Evolutionary conservation across 2,888 invertebrate genomes (phyloP), one percentile per base, ranked within the genome.

Genomic region (Polia nebulosa): DNA sequence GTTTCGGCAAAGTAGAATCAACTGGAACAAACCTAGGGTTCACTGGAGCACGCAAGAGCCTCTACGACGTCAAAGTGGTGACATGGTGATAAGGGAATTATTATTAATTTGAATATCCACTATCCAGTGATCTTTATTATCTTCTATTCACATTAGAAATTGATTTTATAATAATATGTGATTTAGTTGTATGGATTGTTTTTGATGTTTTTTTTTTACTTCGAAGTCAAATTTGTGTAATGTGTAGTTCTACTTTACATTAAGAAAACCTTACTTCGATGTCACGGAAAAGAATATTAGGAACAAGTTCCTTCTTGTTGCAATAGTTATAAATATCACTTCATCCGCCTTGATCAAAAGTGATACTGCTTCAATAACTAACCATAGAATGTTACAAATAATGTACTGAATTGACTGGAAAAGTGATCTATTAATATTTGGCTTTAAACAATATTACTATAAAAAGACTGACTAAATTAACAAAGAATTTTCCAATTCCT

Each of bases 391-490:
- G 34, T 41, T n/a, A 22, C 0, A 34, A 41, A 36, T 52, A 25
- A 39, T 6, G 0, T 20, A 57, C 32, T 51, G 22, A 56, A n/a
- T 49, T 44, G 15, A 71, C n/a, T 59, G 47, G 52, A 52, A 77
- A 55, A 49, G 55, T 65, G 73, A 80, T 80, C 66, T 76, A 71
- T 67, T 60, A 32, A 66, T 27, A 68, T 78, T 82, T 76, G 80
- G 73, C 72, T 81, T 77, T 79, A 79, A 81, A 53, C 44, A 61
- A 70, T 57, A n/a, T 62, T 39, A 58, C 44, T 36, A 47, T 27
- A 45, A 45, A 55, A 82, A 83, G 83, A 83, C 83, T 83, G 83
- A 83, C 45, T 81, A 69, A 76, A 81, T 67, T 53, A 74, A 34
- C 25, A 32, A 56, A 52, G 49, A 56, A 39, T 6, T 6, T n/a